These are phyloP conservation scores for Prosopocoilus inquinatus DNA, from an alignment of 2,888 invertebrate species.

Conservation along the genomic window DNA sequence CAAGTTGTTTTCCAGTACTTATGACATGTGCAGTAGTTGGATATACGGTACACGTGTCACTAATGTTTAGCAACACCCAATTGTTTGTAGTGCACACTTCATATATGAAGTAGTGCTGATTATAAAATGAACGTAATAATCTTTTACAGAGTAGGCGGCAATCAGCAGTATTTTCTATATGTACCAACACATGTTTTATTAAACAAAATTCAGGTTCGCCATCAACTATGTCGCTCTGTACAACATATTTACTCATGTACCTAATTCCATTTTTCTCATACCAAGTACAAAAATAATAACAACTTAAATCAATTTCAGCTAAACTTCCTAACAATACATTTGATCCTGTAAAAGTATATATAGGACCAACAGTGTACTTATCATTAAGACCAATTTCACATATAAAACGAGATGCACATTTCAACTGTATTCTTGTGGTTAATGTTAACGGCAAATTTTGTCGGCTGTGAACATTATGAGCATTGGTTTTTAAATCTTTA, in stretches of 20 bases:
- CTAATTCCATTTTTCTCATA: neutral
- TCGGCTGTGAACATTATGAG: conserved; percentile 9
- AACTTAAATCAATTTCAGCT: neutral
- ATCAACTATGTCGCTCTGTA: neutral
- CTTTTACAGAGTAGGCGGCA: neutral
- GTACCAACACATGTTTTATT: neutral
- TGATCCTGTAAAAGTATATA: neutral
- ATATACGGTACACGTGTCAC: too few relatives aligned
- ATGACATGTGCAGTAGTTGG: too few relatives aligned
- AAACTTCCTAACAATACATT: neutral
- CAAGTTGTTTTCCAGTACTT: too few relatives aligned
- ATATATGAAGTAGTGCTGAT: too few relatives aligned
- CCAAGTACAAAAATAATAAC: neutral
- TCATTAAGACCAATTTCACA: conserved; percentile 11
- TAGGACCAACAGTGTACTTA: conserved; percentile 7
- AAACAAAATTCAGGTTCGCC: neutral
- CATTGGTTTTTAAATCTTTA: conserved; percentile 18
- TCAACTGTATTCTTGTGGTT: conserved; percentile 16
- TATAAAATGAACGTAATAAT: neutral
- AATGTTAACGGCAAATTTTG: conserved; percentile 21
- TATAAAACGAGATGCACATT: conserved; percentile 14
- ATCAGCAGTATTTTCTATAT: neutral
- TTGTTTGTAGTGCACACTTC: too few relatives aligned
- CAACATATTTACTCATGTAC: neutral
- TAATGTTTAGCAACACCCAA: too few relatives aligned